These are phyloP conservation scores for Parthenolecanium corni DNA, from an alignment of 2,888 invertebrate species.

Conservation along the genomic window DNA sequence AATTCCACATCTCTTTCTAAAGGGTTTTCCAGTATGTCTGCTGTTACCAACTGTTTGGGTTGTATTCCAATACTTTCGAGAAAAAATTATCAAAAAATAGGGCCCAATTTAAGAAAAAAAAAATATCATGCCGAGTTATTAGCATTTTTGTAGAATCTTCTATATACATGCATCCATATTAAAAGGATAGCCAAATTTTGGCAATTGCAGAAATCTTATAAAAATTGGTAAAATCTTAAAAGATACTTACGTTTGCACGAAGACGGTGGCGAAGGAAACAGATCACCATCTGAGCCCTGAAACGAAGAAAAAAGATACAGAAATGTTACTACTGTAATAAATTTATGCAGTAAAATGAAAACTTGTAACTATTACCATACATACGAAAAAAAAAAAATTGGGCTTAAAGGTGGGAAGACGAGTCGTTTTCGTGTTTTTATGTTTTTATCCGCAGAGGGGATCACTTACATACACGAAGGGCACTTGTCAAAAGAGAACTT, in stretches of 20 bases:
- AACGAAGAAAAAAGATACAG: not conserved
- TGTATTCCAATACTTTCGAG: too few species aligned
- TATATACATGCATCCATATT: too few species aligned
- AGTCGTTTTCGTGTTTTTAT: not conserved
- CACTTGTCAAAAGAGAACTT: not conserved
- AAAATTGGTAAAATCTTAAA: not conserved
- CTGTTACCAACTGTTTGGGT: too few species aligned
- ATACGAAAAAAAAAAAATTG: not conserved
- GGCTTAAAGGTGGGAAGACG: not conserved
- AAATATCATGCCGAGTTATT: too few species aligned
- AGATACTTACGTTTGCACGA: slow-evolving; percentile 15
- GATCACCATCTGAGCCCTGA: slow-evolving; percentile 20
- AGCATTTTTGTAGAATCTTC: too few species aligned
- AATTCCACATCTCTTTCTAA: too few species aligned
- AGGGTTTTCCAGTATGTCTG: too few species aligned
- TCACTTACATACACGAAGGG: not conserved
- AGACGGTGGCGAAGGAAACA: slow-evolving; percentile 14
- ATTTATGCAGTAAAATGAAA: not conserved
- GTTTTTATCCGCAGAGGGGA: not conserved
- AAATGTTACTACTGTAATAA: not conserved
- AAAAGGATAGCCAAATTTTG: too few species aligned
- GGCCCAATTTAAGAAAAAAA: too few species aligned
- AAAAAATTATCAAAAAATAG: too few species aligned
- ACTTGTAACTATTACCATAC: too few species aligned
- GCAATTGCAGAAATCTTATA: too few species aligned